Evolutionary conservation across 2,113 vertebrate genomes (phyloP), one percentile per base, ranked within the genome.

Genomic region (Trogon melanurus): DNA sequence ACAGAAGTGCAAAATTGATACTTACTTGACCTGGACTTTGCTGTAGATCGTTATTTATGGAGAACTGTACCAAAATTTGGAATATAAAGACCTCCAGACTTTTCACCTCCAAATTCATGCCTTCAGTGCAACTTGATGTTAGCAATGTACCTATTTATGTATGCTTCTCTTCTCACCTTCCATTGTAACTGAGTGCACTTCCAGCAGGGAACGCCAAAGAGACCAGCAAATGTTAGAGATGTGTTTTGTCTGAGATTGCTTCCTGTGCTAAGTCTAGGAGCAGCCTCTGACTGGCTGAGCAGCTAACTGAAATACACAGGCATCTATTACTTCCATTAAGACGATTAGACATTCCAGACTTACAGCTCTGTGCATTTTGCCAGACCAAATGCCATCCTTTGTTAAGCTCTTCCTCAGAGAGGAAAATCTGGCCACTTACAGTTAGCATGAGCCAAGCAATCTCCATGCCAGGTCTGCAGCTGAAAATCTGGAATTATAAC

Each of bases 401-500:
- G n/a, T 61, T 88, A 89, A 80, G 17, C 51, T 50, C 47, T 96
- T 96, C 93, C 93, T 97, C 75, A 80, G 61, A 90, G 91, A 86
- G 51, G 15, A 95, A 95, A 97, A 74, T 60, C 81, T 96, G 95
- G 70, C 83, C 91, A 88, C 61, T 92, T 53, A 25, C 8, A 64
- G 15, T 75, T 61, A n/a, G 22, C 36, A 80, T 64, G 56, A 96
- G 96, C 88, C 95, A 98, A 95, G 67, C 0, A 20, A 95, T 81
- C 57, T 79, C 45, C 60, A 76, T 16, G 51, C 96, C 95, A 97
- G 89, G 70, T 91, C 92, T 96, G 75, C 91, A 74, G 91, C 88
- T 86, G 88, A 96, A 97, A 98, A 94, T 95, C 64, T 94, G 89
- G 91, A 95, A 79, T 90, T 95, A 71, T 50, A 94, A 92, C 80